phyloP scores from a whole-genome alignment of 2,888 invertebrate genomes.

The Cephus sareptanus region DNA sequence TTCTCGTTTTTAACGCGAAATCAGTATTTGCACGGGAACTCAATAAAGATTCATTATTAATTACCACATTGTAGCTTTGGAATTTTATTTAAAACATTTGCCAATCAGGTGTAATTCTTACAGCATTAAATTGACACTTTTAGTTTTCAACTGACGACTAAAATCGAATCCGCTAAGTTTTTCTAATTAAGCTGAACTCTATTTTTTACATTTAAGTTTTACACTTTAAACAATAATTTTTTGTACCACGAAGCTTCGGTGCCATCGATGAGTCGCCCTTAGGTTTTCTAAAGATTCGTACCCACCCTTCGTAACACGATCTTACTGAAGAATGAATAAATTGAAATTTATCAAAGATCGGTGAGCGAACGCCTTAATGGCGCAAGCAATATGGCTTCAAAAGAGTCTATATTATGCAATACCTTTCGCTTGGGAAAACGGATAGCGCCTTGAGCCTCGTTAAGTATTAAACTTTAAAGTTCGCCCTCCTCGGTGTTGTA shows the following conservation, averaged over 20 bases:
- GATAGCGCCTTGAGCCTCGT: conserved; percentile 45
- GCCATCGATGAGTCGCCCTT: not conserved
- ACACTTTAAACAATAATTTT: not conserved
- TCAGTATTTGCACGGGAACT: not conserved
- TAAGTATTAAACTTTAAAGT: conserved; percentile 61
- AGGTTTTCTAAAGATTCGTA: not conserved
- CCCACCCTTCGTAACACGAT: conserved; percentile 40
- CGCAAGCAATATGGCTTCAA: conserved; percentile 61
- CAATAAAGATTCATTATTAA: not conserved
- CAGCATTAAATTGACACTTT: not conserved
- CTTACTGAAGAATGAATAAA: conserved; percentile 40
- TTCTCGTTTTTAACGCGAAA: not conserved
- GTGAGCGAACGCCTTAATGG: conserved; percentile 54
- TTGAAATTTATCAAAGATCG: conserved; percentile 53
- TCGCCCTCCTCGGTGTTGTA: conserved; percentile 30
- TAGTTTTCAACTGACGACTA: not conserved
- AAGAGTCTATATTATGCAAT: conserved; percentile 55
- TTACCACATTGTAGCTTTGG: not conserved
- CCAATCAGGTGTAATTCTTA: not conserved
- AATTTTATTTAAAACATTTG: not conserved
- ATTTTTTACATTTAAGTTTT: not conserved
- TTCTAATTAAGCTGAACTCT: not conserved
- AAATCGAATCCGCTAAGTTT: not conserved
- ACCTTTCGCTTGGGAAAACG: conserved; percentile 29
- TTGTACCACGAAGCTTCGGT: not conserved